Base-by-base conservation (phyloP, 2,797 vertebrate species). In the Eptatretus atami region DNA sequence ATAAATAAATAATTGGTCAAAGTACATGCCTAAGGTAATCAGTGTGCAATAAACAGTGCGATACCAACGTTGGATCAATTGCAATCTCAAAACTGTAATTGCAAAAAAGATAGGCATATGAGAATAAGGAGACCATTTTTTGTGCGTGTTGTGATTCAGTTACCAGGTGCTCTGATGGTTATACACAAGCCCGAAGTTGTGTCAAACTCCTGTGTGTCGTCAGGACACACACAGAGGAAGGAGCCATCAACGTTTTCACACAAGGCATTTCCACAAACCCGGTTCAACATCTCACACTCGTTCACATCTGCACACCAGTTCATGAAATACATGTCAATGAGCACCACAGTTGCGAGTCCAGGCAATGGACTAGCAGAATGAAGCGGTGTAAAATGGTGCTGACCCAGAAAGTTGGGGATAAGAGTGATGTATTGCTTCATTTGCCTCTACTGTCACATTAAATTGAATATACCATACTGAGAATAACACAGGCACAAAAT, bases 211-310 rank as follows among this genome's bases (percentile, higher is more conserved):
- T 86, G 81, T 66, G 72, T 82, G 15, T 82, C 79, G 3, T 78
- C 74, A 10, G 80, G 74, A 70, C 90, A 96, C 66, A 79, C 66
- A 63, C 90, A 96, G 61, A 80, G 71, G 75, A 87, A 92, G 65
- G 83, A 79, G 2, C 88, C 86, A 4, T 90, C 83, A 1, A 77
- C 73, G 2, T 96, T 95, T 71, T 86, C 78, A 72, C 90, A 96
- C 69, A 77, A 75, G 19, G 86, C 88, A 69, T 88, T 85, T 0
- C 87, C 87, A 68, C 90, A 96, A 65, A 93, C 80, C 11, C 80
- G 76, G 65, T 78, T 80, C 69, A 94, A 74, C 73, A 86, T 76
- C 66, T 83, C 81, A 69, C 90, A 95, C 73, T 96, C 90, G 19
- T 96, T 86, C 71, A 90, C 78, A 72, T 96, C 90, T 96, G 75